These are phyloP conservation scores for Pterocles gutturalis DNA, from an alignment of 2,113 vertebrate genomes.

Conservation along the genomic window DNA sequence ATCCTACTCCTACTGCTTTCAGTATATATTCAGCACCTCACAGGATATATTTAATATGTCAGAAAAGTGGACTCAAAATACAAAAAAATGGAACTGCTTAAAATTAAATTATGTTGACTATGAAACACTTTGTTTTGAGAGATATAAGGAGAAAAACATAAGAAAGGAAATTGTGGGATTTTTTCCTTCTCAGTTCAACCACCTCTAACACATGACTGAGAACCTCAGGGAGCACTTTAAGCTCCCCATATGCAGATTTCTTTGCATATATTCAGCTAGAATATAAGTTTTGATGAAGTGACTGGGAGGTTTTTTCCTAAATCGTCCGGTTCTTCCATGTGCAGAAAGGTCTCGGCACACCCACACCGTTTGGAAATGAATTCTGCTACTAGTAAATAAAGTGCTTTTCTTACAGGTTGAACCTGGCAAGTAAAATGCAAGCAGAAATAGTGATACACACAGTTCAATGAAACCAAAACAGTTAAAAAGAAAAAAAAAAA, in stretches of 20 bases:
- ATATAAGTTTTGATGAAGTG: background rate
- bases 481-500: background rate
- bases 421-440: background rate
- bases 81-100: background rate
- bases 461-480: background rate
- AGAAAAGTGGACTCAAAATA: background rate
- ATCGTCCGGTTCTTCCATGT: background rate
- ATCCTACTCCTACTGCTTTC: background rate
- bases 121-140: background rate
- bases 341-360: background rate
- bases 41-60: background rate
- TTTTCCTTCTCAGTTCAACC: background rate
- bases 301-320: background rate
- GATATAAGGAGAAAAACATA: background rate
- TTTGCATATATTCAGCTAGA: background rate
- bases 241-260: background rate
- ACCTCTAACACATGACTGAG: background rate
- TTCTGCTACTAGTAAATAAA: background rate
- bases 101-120: background rate
- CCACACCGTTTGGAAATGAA: background rate
- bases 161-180: background rate
- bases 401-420: background rate
- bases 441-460: background rate
- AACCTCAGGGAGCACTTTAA: background rate
- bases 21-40: background rate